Evolutionary conservation across 2,888 invertebrate species (phyloP), one percentile per base, ranked within the genome.

Genomic region (Heliconius cydno): DNA sequence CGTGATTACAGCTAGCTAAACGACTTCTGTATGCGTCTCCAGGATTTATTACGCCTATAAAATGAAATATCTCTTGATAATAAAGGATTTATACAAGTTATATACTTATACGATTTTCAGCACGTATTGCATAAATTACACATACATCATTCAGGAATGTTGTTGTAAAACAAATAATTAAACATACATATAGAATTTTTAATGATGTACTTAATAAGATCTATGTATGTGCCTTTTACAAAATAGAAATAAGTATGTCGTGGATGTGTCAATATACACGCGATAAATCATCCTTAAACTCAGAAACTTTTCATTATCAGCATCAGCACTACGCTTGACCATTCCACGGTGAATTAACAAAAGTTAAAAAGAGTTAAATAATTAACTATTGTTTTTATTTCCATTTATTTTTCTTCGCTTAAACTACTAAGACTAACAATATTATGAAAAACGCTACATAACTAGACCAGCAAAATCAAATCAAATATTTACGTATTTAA

Each of bases 1-100:
- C n/a, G 83, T 86, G 89, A 89, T 89, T 89, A 88, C 89, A 88
- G 85, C 86, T 86, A 87, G 85, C 87, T 88, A 87, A 87, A 84
- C 85, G 83, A 85, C 83, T 83, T 84, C 85, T 89, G 87, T 87
- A 89, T 88, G 89, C 90, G 89, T 88, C 87, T 87, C 83, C 85
- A 86, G 90, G 91, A 93, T 93, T 93, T 92, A 93, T 92, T 89
- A 86, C 89, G 82, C 86, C 87, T 89, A 91, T 93, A 93, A 93
- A 93, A 87, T 90, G 90, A 90, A 90, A 92, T 91, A 93, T 92
- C 90, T 89, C 90, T 86, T 87, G 82, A 88, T 90, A 90, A 91
- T 93, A 93, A 92, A 92, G 90, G 88, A 89, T 90, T 89, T 89
- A 89, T 89, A 85, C 83, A 88, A 89, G 88, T 89, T 89, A 90